A percentile compares a stretch with the other conserved stretches of the same genome.
Evolutionary conservation across 2,797 vertebrate genomes (phyloP).

Genomic region (Manis crassicaudata): DNA sequence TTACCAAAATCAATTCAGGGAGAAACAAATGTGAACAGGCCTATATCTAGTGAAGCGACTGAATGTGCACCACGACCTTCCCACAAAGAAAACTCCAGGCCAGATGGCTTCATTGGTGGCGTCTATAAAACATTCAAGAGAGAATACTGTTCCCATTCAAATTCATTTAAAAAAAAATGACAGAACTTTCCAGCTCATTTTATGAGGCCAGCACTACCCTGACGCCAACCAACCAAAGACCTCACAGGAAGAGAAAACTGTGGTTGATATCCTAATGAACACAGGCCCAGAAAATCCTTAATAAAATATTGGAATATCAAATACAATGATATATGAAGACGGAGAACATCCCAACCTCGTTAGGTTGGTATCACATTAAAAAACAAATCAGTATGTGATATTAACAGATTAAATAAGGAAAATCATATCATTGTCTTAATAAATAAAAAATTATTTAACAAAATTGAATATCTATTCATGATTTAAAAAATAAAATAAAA

Average conservation of each 20-base stretch:
- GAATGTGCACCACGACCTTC: not conserved
- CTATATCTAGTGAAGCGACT: not conserved
- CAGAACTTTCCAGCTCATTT: not conserved
- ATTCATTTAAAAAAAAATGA: not conserved
- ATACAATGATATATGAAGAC: not conserved
- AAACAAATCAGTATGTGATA: not conserved
- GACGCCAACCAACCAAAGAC: not conserved
- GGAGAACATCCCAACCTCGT: not conserved
- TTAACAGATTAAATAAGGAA: not conserved
- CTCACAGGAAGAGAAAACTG: not conserved
- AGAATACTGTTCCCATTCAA: not conserved
- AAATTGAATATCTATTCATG: not conserved
- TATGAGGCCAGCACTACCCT: not conserved
- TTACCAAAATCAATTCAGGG: not conserved
- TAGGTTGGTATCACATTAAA: not conserved
- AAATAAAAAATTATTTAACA: not conserved
- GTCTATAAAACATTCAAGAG: not conserved
- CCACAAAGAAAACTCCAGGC: not conserved
- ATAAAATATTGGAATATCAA: not conserved
- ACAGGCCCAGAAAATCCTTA: not conserved
- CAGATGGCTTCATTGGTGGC: not conserved
- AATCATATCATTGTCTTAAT: not conserved
- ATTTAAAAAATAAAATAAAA: not conserved
- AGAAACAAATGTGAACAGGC: not conserved
- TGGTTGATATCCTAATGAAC: not conserved